Evolutionary conservation across 2,888 invertebrate genomes (phyloP), one percentile per base, ranked within the genome.

Genomic region (Tachystola acroxantha): DNA sequence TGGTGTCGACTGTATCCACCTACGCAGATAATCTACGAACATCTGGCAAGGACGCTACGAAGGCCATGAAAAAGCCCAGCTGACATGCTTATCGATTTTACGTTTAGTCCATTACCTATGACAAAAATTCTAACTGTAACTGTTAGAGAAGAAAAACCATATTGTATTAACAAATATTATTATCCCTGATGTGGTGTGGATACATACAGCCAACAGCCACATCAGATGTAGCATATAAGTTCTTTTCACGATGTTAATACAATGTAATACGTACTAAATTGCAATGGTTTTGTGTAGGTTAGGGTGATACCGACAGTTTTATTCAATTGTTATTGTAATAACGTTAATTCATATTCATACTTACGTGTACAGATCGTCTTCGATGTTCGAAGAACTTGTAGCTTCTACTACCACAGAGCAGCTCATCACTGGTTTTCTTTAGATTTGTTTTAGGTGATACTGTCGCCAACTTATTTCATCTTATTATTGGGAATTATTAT

Each of bases 281-380:
- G n/a, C n/a, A n/a, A n/a, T n/a, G n/a, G n/a, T n/a, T n/a, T n/a
- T n/a, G n/a, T n/a, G n/a, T n/a, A n/a, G n/a, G n/a, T n/a, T n/a
- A n/a, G n/a, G n/a, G n/a, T n/a, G n/a, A n/a, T n/a, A n/a, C n/a
- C n/a, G n/a, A n/a, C n/a, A n/a, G n/a, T n/a, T n/a, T n/a, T 16
- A 16, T 16, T 16, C 16, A 16, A 16, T 16, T 4, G 6, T 16
- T 3, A 16, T 3, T 16, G 6, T 16, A 16, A 16, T 16, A 6
- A 16, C 16, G 16, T 16, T 16, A 16, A 16, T 6, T 16, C 16
- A 16, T 6, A 6, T n/a, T n/a, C 6, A n/a, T 43, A 75, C 84
- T 74, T 57, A 84, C 84, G 74, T 68, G 48, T 84, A 82, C 1
- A 78, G 46, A 39, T 82, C 82, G 39, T 78, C 82, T 32, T 70